Conservation (phyloP, 64 coral and sea anemone species). For the Porites australiensis region DNA sequence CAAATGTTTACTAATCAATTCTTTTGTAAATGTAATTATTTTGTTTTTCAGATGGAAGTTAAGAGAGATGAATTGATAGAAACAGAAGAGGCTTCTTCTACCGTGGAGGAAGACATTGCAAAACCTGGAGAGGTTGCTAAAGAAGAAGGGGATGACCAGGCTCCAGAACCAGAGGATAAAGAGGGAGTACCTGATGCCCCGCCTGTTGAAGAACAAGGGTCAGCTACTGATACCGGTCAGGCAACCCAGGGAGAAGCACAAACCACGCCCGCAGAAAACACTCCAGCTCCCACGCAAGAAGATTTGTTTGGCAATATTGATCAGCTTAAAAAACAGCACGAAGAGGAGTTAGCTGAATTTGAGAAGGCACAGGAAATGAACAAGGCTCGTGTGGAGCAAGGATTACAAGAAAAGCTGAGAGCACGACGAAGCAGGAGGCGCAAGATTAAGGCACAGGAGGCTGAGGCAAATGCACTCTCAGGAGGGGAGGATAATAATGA, state of each 20-base stretch:
- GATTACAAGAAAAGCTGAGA: slow-evolving; percentile 91
- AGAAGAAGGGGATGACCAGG: slow-evolving; percentile 89
- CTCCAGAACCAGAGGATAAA: slow-evolving; percentile 73
- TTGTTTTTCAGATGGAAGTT: slow-evolving; percentile 69
- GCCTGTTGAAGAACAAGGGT: slow-evolving; percentile 50
- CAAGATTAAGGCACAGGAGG: slow-evolving; percentile 81
- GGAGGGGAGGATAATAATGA: slow-evolving; percentile 38
- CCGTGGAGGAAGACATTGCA: slow-evolving; percentile 28
- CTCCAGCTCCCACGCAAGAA: slow-evolving; percentile 75
- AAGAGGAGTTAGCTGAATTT: slow-evolving; percentile 95
- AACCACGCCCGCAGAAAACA: background rate
- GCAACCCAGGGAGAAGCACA: background rate
- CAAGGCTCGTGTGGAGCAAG: slow-evolving; percentile 86
- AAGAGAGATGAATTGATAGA: slow-evolving; percentile 69
- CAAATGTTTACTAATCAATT: no score
- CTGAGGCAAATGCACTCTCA: slow-evolving; percentile 58
- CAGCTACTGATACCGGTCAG: slow-evolving; percentile 39
- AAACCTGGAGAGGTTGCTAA: slow-evolving; percentile 67
- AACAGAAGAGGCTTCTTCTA: slow-evolving; percentile 42
- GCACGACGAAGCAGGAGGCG: slow-evolving; percentile 90
- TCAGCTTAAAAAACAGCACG: slow-evolving; percentile 94
- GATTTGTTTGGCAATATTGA: slow-evolving; percentile 97
- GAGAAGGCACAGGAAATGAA: slow-evolving; percentile 94
- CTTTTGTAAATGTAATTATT: no score
- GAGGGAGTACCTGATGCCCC: slow-evolving; percentile 74